Base-by-base conservation (phyloP, 2,888 invertebrate genomes). In the Ferrisia virgata region DNA sequence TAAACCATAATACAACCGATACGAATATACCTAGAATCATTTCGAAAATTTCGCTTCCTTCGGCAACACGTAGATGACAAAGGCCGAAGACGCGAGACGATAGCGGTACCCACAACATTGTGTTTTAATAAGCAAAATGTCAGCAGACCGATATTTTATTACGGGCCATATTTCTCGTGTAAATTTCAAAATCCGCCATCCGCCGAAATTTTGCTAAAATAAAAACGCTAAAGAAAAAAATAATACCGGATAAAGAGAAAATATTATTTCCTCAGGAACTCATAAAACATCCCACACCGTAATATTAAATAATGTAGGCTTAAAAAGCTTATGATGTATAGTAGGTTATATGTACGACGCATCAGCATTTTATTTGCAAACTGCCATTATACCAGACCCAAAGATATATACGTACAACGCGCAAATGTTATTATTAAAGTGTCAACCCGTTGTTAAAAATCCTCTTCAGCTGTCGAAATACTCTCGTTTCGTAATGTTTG, bases 281-380 rank as follows among this genome's bases (percentile, higher is more conserved):
- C 72, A 76, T 76, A 76, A 76, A 76, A 76, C 72, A 76, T 76
- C 36, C 72, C 36, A 36, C 36, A 36, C 72, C 36, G 33, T 76
- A 36, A 76, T 76, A 76, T 76, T 76, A 76, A 76, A 76, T 76
- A 76, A 76, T 36, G 72, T 76, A 36, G 72, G 72, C 72, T 76
- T 76, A 76, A 76, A 76, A 76, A 76, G 72, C 72, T 76, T 76
- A 76, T 76, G 72, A 76, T 76, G 72, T 76, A 76, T 76, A 33
- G 72, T 22, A 76, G 31, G 11, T 76, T 76, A 76, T 36, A 64
- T 28, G 64, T 64, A 64, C 72, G 31, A 76, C 72, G 72, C 72
- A 76, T 76, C 72, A 76, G 72, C 72, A 33, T 76, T 76, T 76
- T 76, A 33, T 76, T 76, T 36, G 72, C 72, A 33, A 76, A 36